Conservation (phyloP, 92 coral and sea anemone species). For the Palythoa caribaeorum region DNA sequence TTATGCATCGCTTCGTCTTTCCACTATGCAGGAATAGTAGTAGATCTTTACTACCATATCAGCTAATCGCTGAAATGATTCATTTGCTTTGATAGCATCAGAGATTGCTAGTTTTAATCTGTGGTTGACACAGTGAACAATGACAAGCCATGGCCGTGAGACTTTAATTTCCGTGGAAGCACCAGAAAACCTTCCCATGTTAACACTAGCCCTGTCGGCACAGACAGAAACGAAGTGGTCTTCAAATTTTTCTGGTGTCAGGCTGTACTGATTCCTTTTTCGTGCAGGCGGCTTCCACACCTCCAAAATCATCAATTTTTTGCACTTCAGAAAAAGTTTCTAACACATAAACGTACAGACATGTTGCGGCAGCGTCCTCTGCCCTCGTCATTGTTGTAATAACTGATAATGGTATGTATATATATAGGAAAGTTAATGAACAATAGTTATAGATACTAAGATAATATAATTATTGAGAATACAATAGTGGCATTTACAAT, state of each 20-base stretch:
- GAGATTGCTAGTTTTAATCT: background rate
- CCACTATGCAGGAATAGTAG: slow-evolving; percentile 40
- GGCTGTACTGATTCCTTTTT: background rate
- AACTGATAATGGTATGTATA: too few species aligned
- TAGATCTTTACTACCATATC: slow-evolving; percentile 38
- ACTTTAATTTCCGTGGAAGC: background rate
- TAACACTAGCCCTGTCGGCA: background rate
- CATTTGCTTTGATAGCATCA: slow-evolving; percentile 25
- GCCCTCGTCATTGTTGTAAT: too few species aligned
- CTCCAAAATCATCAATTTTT: slow-evolving; percentile 61
- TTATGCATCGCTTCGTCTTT: slow-evolving; percentile 40
- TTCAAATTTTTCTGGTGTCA: background rate
- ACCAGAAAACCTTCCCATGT: background rate
- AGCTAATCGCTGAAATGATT: slow-evolving; percentile 13
- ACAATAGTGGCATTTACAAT: too few species aligned
- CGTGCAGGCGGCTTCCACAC: background rate
- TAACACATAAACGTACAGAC: too few species aligned
- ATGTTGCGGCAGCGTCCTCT: too few species aligned
- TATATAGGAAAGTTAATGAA: too few species aligned
- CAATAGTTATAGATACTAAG: too few species aligned
- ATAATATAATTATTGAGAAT: too few species aligned
- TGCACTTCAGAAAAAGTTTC: slow-evolving; percentile 46
- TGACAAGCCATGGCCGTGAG: slow-evolving; percentile 19
- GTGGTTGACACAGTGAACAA: slow-evolving; percentile 43
- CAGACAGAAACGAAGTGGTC: background rate